These are phyloP conservation scores for Eumaeus atala DNA, from an alignment of 1,140 invertebrate genomes.

Conservation along the genomic window DNA sequence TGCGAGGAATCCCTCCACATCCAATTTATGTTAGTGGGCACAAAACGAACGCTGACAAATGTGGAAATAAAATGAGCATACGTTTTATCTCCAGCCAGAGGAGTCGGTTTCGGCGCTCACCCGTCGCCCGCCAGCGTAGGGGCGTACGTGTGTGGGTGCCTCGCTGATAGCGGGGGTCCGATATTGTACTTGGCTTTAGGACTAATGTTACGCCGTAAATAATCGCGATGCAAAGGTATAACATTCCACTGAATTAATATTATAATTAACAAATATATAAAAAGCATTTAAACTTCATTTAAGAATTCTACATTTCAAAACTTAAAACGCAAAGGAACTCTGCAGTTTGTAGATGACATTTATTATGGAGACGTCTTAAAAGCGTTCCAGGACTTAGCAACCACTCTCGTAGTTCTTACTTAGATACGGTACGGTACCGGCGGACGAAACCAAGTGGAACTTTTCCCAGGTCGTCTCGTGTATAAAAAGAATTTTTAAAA, in stretches of 20 bases:
- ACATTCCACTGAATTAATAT: too few relatives aligned
- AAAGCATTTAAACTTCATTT: not conserved
- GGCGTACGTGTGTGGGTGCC: slow-evolving; percentile 10
- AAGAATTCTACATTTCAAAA: slow-evolving; percentile 22
- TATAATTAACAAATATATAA: too few relatives aligned
- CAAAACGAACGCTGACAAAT: slow-evolving; percentile 74
- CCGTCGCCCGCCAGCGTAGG: not conserved
- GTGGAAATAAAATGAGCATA: slow-evolving; percentile 73
- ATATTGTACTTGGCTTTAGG: slow-evolving; percentile 4
- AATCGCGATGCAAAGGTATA: too few relatives aligned
- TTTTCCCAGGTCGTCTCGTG: slow-evolving; percentile 57
- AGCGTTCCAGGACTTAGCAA: slow-evolving; percentile 56
- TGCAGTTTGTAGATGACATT: slow-evolving; percentile 44
- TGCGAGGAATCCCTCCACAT: slow-evolving; percentile 69
- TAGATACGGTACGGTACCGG: slow-evolving; percentile 50
- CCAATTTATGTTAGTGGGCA: slow-evolving; percentile 73
- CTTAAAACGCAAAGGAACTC: slow-evolving; percentile 27
- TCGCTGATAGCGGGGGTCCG: slow-evolving; percentile 12
- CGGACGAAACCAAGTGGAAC: slow-evolving; percentile 64
- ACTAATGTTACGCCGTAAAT: not conserved
- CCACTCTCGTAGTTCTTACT: slow-evolving; percentile 58
- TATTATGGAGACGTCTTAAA: slow-evolving; percentile 65
- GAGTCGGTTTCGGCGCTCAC: slow-evolving; percentile 49
- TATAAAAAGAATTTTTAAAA: slow-evolving; percentile 70
- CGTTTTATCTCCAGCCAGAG: slow-evolving; percentile 64